Percentiles rank a stretch among this genome's conserved stretches.
Evolutionary conservation across 2,797 vertebrate genomes (phyloP).

Genomic region (Ispidina lecontei): DNA sequence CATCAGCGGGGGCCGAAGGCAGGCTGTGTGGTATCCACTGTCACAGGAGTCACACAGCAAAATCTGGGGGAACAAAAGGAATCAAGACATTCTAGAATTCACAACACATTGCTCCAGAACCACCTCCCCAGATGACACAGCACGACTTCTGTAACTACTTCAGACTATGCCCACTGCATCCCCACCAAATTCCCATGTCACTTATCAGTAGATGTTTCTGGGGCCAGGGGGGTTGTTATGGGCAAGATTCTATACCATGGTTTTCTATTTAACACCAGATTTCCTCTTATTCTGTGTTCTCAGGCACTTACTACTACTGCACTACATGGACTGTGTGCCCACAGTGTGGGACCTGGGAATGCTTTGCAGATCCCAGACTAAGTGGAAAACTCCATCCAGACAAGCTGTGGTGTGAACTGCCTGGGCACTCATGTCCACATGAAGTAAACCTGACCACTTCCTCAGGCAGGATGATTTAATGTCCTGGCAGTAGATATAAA

Average conservation of each 20-base stretch:
- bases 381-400: background rate
- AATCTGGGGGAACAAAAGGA: conserved; percentile 83
- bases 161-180: background rate
- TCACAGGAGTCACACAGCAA: conserved; percentile 96
- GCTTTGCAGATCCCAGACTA: background rate
- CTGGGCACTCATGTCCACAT: fast-evolving
- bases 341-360: background rate
- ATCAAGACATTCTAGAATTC: background rate
- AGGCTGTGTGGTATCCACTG: conserved; percentile 95
- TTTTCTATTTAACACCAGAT: background rate
- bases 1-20: conserved; percentile 95
- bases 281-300: background rate
- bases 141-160: background rate
- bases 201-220: background rate
- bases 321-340: fast-evolving
- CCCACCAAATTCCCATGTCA: background rate
- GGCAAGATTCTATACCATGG: background rate
- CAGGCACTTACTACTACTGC: background rate
- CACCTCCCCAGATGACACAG: background rate
- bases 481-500: background rate
- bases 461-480: background rate
- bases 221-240: background rate
- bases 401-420: background rate
- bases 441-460: background rate
- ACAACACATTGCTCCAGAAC: background rate